Evolutionary conservation across 92 coral and sea anemone genomes (phyloP).

Genomic region (Zoanthus solanderi): DNA sequence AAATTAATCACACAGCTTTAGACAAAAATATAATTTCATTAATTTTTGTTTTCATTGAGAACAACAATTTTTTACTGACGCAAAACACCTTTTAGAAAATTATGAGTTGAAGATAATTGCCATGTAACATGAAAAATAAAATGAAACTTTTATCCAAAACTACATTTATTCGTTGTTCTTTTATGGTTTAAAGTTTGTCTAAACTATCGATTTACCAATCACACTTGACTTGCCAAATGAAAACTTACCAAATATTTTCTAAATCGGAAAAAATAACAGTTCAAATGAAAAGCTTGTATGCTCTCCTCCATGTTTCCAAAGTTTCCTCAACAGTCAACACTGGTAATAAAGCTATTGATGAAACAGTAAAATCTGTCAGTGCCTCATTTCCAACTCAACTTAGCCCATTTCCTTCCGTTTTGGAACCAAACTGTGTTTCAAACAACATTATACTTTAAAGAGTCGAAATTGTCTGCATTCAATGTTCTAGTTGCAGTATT

Average conservation of each 20-base stretch:
- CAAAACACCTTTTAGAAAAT: neutral
- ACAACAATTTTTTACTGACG: neutral
- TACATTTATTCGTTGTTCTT: neutral
- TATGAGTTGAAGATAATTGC: neutral
- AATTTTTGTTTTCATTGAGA: neutral
- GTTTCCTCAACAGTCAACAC: neutral
- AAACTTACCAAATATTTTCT: neutral
- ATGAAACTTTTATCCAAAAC: slow-evolving; percentile 7
- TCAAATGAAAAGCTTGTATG: neutral
- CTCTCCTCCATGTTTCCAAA: neutral
- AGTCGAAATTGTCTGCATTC: slow-evolving; percentile 30
- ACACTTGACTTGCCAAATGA: neutral
- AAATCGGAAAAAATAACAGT: neutral
- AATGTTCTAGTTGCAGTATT: neutral
- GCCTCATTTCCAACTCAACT: slow-evolving; percentile 24
- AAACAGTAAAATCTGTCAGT: neutral
- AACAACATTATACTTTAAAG: slow-evolving; percentile 16
- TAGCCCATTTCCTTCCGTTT: slow-evolving; percentile 52
- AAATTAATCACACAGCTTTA: slow-evolving; percentile 1
- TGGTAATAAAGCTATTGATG: neutral
- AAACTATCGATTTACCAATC: neutral
- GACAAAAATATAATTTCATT: neutral
- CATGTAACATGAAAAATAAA: neutral
- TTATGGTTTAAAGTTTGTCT: neutral
- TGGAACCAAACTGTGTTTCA: slow-evolving; percentile 51